phyloP scores from a whole-genome alignment of 2,888 invertebrate species.

The Cryptocephalus primarius region DNA sequence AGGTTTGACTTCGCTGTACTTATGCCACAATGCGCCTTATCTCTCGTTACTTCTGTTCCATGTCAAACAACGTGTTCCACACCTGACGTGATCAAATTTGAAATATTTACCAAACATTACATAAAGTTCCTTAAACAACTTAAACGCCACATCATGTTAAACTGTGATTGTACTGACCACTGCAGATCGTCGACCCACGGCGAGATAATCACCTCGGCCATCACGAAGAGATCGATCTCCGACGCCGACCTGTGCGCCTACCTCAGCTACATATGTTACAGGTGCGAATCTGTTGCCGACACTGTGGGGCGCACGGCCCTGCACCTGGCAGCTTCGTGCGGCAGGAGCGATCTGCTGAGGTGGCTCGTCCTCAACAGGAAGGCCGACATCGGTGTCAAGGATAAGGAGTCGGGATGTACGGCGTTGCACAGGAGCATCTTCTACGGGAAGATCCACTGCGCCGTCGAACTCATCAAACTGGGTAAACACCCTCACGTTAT shows the following conservation, averaged over 20 bases:
- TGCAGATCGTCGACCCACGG: conserved; percentile 49
- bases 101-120: no score
- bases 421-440: conserved; percentile 71
- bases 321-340: conserved; percentile 69
- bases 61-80: no score
- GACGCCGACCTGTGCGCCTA: conserved; percentile 44
- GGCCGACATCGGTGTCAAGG: conserved; percentile 53
- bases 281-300: conserved; percentile 27
- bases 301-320: conserved; percentile 60
- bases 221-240: conserved; percentile 51
- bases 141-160: no score
- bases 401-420: conserved; percentile 67
- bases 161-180: conserved; percentile 45
- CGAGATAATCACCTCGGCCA: conserved; percentile 48
- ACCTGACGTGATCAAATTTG: no score
- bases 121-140: no score
- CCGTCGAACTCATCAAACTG: conserved; percentile 57
- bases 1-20: no score
- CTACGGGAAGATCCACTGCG: conserved; percentile 69
- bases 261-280: conserved; percentile 25
- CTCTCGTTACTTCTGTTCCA: no score
- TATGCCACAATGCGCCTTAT: no score
- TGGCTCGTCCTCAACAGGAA: conserved; percentile 47
- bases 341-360: conserved; percentile 49
- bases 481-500: conserved; percentile 32